These are phyloP conservation scores for Xestia xanthographa DNA, from an alignment of 2,888 invertebrate genomes.

Conservation along the genomic window DNA sequence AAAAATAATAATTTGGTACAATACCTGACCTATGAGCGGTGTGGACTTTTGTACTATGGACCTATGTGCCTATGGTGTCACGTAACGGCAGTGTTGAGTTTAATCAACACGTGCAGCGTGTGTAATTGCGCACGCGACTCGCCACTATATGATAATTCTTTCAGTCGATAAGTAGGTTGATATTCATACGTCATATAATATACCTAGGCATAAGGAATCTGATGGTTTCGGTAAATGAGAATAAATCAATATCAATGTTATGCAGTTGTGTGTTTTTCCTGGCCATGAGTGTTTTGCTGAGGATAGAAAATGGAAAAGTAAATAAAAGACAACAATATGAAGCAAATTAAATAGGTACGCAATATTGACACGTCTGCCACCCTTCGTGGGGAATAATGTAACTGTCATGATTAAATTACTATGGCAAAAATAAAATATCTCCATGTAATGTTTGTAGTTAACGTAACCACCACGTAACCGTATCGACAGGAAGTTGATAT, in stretches of 20 bases:
- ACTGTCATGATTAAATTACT: neutral
- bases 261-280: neutral
- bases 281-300: neutral
- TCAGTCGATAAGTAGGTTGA: neutral
- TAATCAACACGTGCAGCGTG: constrained; percentile 39
- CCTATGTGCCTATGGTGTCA: constrained; percentile 29
- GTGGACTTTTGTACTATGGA: constrained; percentile 22
- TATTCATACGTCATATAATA: constrained; percentile 10
- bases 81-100: constrained; percentile 28
- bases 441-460: neutral
- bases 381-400: neutral
- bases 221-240: neutral
- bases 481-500: constrained; percentile 17
- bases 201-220: too few species aligned
- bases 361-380: too few species aligned
- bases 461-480: too few species aligned
- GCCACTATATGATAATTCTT: constrained; percentile 12
- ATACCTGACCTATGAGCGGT: constrained; percentile 2
- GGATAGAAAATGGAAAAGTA: neutral
- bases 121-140: constrained; percentile 15
- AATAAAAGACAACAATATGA: neutral
- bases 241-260: neutral
- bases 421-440: neutral
- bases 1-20: neutral
- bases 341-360: neutral